Percentiles rank a stretch among this genome's conserved stretches.
phyloP scores from a whole-genome alignment of 2,888 invertebrate species.

The Drosophila phalerata region DNA sequence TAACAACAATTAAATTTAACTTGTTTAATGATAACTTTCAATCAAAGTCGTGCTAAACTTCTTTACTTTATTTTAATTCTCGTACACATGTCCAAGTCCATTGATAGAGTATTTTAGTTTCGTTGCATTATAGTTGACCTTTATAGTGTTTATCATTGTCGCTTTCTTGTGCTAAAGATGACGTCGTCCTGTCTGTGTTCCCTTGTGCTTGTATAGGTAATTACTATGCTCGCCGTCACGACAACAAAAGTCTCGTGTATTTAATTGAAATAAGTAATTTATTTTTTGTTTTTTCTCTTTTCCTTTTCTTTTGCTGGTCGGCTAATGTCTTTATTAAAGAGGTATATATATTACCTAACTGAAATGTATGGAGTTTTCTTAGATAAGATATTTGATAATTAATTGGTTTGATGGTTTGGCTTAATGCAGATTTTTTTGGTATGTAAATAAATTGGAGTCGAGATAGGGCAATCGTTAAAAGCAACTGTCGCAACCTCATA shows the following conservation, averaged over 20 bases:
- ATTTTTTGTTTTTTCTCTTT: neutral
- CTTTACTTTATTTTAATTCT: too few relatives aligned
- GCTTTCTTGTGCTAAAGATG: conserved; percentile 56
- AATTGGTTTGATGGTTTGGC: neutral
- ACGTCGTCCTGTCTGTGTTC: conserved; percentile 56
- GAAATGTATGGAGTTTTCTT: neutral
- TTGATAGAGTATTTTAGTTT: neutral
- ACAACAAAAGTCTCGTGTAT: conserved; percentile 38
- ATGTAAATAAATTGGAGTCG: conserved; percentile 34
- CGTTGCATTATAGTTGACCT: neutral
- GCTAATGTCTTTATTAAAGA: conserved; percentile 57
- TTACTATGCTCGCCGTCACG: conserved; percentile 44
- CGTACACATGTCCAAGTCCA: neutral
- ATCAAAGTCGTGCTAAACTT: neutral
- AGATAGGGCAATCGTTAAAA: conserved; percentile 33
- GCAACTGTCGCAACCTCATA: conserved; percentile 51
- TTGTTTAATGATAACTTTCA: too few relatives aligned
- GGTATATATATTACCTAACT: neutral
- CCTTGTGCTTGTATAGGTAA: conserved; percentile 46
- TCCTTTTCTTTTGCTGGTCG: neutral
- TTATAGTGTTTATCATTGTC: neutral
- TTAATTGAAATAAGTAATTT: conserved; percentile 61
- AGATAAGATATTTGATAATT: neutral
- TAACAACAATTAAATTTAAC: too few relatives aligned
- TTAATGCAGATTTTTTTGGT: conserved; percentile 8